Conservation (phyloP, 2,888 invertebrate genomes). For the Phyto melanocephala region DNA sequence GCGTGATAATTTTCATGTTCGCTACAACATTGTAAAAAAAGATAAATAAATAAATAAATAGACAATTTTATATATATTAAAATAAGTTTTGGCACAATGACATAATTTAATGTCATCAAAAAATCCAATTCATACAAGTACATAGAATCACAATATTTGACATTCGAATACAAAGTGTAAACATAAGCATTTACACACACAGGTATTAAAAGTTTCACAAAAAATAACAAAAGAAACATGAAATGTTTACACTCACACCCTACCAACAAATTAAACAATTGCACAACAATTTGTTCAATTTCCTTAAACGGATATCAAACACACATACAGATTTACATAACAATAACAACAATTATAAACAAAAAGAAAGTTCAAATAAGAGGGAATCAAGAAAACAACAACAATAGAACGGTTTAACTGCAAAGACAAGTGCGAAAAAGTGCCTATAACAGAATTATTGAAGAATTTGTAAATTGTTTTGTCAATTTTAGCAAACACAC, state of each 20-base stretch:
- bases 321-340: background rate
- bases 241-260: conserved; percentile 31
- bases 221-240: conserved; percentile 31
- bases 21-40: no score
- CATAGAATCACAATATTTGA: conserved; percentile 7
- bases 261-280: conserved; percentile 54
- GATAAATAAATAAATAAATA: background rate
- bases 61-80: background rate
- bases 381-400: conserved; percentile 14
- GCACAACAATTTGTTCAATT: conserved; percentile 63
- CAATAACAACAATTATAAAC: background rate
- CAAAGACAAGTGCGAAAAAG: conserved; percentile 68
- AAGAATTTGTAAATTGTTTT: conserved; percentile 76
- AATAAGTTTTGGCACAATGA: background rate
- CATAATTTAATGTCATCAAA: background rate
- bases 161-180: background rate
- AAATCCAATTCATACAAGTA: conserved; percentile 39
- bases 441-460: conserved; percentile 73
- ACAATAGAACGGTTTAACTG: conserved; percentile 10
- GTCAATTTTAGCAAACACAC: conserved; percentile 70
- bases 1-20: no score
- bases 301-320: conserved; percentile 48
- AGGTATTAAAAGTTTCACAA: conserved; percentile 12
- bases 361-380: background rate
- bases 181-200: background rate